Evolutionary conservation across 2,888 invertebrate species (phyloP), one percentile per base, ranked within the genome.

Genomic region (Thecophora atra): DNA sequence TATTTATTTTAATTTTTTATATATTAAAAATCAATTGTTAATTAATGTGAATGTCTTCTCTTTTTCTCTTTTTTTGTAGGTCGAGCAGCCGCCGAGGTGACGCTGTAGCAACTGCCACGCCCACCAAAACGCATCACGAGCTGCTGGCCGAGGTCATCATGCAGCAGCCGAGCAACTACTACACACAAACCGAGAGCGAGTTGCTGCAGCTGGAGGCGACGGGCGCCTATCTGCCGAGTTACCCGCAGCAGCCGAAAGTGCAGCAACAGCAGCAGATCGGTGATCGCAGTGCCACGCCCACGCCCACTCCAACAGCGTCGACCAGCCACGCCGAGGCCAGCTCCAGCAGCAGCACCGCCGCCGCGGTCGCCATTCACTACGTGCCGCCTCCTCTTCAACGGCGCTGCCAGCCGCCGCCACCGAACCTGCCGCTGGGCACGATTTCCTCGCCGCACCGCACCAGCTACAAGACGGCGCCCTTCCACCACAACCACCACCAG

Each of bases 161-260:
- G 79, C 83, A 83, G 76, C 83, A 83, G 73, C 82, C 85, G 70
- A 79, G 82, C 80, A 84, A 84, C 75, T 85, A 86, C 72, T 85
- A 84, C 76, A 85, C 85, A 58, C 85, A 85, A 78, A 85, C 85
- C 74, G 85, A 86, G 75, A 86, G 85, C 76, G 86, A 85, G 75
- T 75, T 85, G 76, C 79, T 86, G 75, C 85, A 85, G 73, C 76
- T 85, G 71, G 85, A 85, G 78, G 84, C 83, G 58, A 76, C 77
- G 63, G 21, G 77, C 75, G 72, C 81, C 72, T 77, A 76, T 78
- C 76, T 80, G 71, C 80, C 77, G 51, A 76, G 72, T 64, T 77
- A 79, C 73, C 77, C 73, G 44, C 51, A 76, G 42, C 78, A 72
- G 26, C 77, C 75, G 64, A 74, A 60, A 17, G 77, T 76, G 44